Evolutionary conservation across 1,140 invertebrate genomes (phyloP).

Genomic region (Philaenus spumarius): DNA sequence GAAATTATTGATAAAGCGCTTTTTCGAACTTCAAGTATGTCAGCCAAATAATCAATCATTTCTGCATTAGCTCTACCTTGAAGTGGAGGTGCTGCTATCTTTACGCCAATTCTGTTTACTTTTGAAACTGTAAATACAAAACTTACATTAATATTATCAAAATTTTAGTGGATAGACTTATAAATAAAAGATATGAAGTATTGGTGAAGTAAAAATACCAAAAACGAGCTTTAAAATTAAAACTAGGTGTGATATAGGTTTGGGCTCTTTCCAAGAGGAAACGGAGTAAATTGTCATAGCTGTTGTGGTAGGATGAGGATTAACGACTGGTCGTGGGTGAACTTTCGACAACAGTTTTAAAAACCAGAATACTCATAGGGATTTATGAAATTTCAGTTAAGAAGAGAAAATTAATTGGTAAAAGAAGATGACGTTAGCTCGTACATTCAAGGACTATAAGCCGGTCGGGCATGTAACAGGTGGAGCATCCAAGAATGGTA

Average conservation of each 20-base stretch:
- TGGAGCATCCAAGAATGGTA: too few species aligned
- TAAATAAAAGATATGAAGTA: neutral
- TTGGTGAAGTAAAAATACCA: neutral
- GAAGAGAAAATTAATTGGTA: too few species aligned
- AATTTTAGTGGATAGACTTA: neutral
- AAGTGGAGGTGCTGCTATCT: conserved; percentile 66
- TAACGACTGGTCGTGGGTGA: too few species aligned
- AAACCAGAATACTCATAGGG: too few species aligned
- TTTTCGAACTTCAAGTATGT: conserved; percentile 59
- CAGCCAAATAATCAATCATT: conserved; percentile 61
- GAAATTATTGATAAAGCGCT: conserved; percentile 58
- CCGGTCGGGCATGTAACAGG: too few species aligned
- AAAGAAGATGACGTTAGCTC: too few species aligned
- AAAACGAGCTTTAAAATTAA: conserved; percentile 9
- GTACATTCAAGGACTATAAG: too few species aligned
- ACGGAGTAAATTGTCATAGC: too few species aligned
- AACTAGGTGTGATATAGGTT: conserved; percentile 15
- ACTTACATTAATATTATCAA: conserved; percentile 48
- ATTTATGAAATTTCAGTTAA: too few species aligned
- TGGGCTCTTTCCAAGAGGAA: neutral
- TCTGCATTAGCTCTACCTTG: conserved; percentile 75
- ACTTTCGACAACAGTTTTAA: too few species aligned
- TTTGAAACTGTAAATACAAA: conserved; percentile 54
- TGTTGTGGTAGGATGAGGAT: too few species aligned
- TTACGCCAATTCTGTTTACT: conserved; percentile 51